These are phyloP conservation scores for Columba janthina DNA, from an alignment of 2,113 vertebrate species.

Conservation along the genomic window DNA sequence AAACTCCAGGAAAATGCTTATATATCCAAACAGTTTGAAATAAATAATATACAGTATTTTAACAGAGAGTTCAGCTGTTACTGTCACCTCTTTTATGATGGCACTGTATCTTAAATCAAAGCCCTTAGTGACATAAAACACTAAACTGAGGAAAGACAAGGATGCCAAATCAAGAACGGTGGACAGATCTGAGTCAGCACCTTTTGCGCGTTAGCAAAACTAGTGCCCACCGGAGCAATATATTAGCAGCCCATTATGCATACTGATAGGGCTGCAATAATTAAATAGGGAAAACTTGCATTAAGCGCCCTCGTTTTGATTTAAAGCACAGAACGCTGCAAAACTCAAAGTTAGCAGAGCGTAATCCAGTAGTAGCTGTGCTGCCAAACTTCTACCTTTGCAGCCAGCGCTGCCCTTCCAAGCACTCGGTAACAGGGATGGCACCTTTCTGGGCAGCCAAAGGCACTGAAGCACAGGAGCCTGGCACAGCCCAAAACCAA, in stretches of 20 bases:
- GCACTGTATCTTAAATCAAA: constrained; percentile 63
- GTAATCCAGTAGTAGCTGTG: neutral
- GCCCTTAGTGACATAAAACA: constrained; percentile 25
- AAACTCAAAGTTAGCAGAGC: neutral
- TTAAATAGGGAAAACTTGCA: constrained; percentile 47
- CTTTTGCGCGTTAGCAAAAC: constrained; percentile 24
- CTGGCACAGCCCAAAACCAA: neutral
- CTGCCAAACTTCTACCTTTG: neutral
- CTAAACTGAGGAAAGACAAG: constrained; percentile 49
- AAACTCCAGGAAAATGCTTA: constrained; percentile 50
- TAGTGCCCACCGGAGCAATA: neutral
- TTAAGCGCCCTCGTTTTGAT: neutral
- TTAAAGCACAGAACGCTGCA: constrained; percentile 18
- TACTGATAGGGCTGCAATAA: neutral
- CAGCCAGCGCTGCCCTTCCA: neutral
- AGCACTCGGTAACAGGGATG: neutral
- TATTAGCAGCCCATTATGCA: constrained; percentile 49
- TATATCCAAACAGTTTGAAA: constrained; percentile 57
- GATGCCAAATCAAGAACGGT: constrained; percentile 59
- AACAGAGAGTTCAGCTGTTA: constrained; percentile 60
- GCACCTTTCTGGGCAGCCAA: neutral
- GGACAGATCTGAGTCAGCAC: constrained; percentile 66
- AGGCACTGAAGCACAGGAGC: neutral
- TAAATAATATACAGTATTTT: constrained; percentile 61
- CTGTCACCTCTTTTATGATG: constrained; percentile 49